phyloP scores from a whole-genome alignment of 2,888 invertebrate species.

The Galeruca laticollis region DNA sequence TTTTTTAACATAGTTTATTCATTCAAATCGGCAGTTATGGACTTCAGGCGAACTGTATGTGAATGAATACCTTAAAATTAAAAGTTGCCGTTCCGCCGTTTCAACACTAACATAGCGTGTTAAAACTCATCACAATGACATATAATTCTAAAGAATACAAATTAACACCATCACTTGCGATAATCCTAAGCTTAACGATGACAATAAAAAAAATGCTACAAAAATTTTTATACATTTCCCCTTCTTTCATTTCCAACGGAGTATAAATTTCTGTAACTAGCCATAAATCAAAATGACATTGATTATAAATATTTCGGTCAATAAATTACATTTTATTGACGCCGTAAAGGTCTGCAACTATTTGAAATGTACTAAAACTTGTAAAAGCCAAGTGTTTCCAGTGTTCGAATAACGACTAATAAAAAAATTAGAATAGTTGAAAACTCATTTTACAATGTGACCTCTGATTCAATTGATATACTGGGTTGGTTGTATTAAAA shows the following conservation, averaged over 20 bases:
- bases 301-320: conserved; percentile 53
- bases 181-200: background rate
- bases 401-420: conserved; percentile 24
- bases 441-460: conserved; percentile 14
- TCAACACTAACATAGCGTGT: no score
- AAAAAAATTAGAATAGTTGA: conserved; percentile 20
- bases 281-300: conserved; percentile 54
- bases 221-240: background rate
- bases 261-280: conserved; percentile 32
- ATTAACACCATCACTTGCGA: background rate
- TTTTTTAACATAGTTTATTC: no score
- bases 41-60: no score
- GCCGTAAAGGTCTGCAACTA: conserved; percentile 48
- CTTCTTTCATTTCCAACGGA: conserved; percentile 3
- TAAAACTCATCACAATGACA: background rate
- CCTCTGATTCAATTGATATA: conserved; percentile 7
- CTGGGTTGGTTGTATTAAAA: background rate
- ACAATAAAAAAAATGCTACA: conserved; percentile 11
- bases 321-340: conserved; percentile 54
- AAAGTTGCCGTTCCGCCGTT: no score
- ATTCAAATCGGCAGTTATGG: no score
- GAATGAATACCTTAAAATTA: no score
- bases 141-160: background rate
- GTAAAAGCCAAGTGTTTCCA: conserved; percentile 39
- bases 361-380: conserved; percentile 46